Evolutionary conservation across 2,888 invertebrate genomes (phyloP).

Genomic region (Nipponacmea schrenckii): DNA sequence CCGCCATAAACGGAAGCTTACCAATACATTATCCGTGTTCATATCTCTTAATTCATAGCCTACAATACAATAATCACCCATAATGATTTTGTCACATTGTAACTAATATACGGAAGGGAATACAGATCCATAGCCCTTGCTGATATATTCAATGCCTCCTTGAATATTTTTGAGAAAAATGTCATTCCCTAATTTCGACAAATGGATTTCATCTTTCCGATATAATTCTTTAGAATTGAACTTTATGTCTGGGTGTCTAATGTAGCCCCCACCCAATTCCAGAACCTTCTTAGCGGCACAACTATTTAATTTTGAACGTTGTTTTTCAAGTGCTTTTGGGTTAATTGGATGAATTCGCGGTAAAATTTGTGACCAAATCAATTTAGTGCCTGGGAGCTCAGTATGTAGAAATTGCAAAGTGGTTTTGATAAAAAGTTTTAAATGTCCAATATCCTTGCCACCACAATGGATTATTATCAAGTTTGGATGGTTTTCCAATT

Average conservation of each 20-base stretch:
- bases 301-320: no score
- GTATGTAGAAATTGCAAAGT: not conserved
- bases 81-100: no score
- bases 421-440: not conserved
- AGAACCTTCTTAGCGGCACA: no score
- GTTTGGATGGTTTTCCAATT: not conserved
- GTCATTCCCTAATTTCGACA: not conserved
- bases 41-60: no score
- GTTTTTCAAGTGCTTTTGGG: not conserved
- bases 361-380: not conserved
- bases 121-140: not conserved
- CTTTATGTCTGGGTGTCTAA: not conserved
- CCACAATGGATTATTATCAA: not conserved
- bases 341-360: not conserved
- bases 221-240: not conserved
- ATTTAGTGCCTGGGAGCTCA: not conserved
- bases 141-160: not conserved
- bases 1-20: no score
- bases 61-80: no score
- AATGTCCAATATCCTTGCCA: not conserved
- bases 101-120: not conserved
- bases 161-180: not conserved
- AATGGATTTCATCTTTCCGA: not conserved
- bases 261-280: no score
- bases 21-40: no score